Conservation (phyloP, 2,797 vertebrate species). For the Sitta carolinensis region DNA sequence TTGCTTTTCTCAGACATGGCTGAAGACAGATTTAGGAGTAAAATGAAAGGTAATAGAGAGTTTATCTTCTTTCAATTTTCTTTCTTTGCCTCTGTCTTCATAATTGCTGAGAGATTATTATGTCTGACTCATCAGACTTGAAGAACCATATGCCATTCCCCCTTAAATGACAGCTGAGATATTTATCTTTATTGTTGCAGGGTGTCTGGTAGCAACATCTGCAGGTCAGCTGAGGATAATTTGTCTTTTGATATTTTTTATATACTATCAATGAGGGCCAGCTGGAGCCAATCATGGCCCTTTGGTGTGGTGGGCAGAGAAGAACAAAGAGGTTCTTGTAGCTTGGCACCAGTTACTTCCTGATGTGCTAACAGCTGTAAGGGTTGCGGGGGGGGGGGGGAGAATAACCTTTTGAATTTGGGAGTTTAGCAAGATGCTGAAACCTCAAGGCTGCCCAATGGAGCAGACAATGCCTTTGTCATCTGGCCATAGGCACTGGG, state of each 20-base stretch:
- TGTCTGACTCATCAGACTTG: conserved; percentile 2
- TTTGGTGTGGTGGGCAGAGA: neutral
- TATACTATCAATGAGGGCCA: neutral
- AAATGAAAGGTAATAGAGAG: neutral
- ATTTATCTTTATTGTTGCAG: neutral
- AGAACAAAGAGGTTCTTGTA: neutral
- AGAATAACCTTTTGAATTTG: neutral
- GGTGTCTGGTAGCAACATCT: neutral
- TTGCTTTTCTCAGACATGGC: neutral
- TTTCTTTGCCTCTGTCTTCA: conserved; percentile 12
- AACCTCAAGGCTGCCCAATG: neutral
- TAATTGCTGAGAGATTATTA: neutral
- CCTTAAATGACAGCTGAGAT: neutral
- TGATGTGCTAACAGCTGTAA: neutral
- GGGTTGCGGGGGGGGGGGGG: neutral
- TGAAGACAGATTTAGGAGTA: neutral
- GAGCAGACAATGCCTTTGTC: neutral
- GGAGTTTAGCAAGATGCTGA: neutral
- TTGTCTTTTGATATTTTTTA: neutral
- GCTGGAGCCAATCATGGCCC: neutral
- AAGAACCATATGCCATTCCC: neutral
- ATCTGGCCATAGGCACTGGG: neutral
- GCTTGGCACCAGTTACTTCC: neutral
- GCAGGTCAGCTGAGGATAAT: neutral
- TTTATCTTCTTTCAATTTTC: neutral